A percentile compares a stretch with the other conserved stretches of the same genome.
Evolutionary conservation across 2,888 invertebrate species (phyloP).

Genomic region (Entomobrya proxima): DNA sequence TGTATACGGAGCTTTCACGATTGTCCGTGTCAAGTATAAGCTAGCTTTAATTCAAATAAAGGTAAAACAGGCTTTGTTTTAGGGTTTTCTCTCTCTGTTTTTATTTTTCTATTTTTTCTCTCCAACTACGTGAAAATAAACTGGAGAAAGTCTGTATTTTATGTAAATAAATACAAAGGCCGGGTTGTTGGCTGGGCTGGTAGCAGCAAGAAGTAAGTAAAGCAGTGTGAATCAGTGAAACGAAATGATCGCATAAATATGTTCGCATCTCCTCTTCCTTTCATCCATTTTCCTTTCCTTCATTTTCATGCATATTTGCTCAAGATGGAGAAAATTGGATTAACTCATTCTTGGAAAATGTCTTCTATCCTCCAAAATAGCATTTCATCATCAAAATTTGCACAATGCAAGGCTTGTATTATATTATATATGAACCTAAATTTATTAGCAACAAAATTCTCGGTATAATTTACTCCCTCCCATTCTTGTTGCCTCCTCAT

Average conservation of each 20-base stretch:
- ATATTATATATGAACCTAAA: neutral
- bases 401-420: too few relatives aligned
- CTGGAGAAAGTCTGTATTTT: too few relatives aligned
- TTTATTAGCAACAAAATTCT: neutral
- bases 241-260: slow-evolving; percentile 40
- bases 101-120: too few relatives aligned
- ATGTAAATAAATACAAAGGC: neutral
- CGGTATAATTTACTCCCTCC: neutral
- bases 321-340: slow-evolving; percentile 46
- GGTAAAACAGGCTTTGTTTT: too few relatives aligned
- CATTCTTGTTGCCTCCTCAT: neutral
- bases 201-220: neutral
- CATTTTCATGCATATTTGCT: slow-evolving; percentile 27
- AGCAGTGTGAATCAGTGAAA: slow-evolving; percentile 13
- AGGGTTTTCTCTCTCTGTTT: too few relatives aligned
- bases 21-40: neutral
- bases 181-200: neutral
- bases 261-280: slow-evolving; percentile 4
- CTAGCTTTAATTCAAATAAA: too few relatives aligned
- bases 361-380: slow-evolving; percentile 5
- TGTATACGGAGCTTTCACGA: too few relatives aligned
- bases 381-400: slow-evolving; percentile 9
- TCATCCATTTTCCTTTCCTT: slow-evolving; percentile 1
- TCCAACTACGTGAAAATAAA: too few relatives aligned
- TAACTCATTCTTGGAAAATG: slow-evolving; percentile 46